These are phyloP conservation scores for Girardinus metallicus DNA, from an alignment of 2,797 vertebrate genomes.

Conservation along the genomic window DNA sequence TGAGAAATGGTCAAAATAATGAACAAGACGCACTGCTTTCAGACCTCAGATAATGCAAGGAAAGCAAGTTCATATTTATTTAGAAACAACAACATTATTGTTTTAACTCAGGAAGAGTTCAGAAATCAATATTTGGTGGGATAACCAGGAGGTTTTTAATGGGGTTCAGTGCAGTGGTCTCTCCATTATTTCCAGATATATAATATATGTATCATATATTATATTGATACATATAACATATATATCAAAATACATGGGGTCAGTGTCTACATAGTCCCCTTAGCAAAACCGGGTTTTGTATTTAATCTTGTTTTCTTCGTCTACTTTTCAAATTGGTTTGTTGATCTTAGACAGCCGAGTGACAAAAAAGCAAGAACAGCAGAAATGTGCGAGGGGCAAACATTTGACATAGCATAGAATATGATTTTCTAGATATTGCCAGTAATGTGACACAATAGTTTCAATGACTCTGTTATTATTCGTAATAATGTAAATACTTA, in stretches of 20 bases:
- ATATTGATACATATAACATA: neutral
- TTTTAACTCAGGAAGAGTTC: no score
- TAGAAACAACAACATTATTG: no score
- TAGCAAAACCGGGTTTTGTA: neutral
- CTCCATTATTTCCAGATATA: no score
- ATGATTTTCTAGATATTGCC: neutral
- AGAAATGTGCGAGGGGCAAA: neutral
- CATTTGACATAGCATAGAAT: neutral
- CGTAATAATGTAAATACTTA: constrained; percentile 42
- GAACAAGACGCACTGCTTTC: no score
- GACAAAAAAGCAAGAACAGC: neutral
- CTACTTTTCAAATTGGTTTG: neutral
- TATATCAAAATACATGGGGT: neutral
- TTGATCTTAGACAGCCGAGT: neutral
- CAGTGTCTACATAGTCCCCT: neutral
- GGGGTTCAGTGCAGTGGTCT: no score
- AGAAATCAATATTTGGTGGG: no score
- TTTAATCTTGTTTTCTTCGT: neutral
- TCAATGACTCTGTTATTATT: neutral
- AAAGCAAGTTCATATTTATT: no score
- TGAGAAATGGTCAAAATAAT: no score
- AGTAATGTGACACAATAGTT: neutral
- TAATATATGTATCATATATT: no score
- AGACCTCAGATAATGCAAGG: no score
- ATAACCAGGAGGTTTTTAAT: no score